Conservation (phyloP, 2,797 vertebrate genomes). For the Octomys mimax region DNA sequence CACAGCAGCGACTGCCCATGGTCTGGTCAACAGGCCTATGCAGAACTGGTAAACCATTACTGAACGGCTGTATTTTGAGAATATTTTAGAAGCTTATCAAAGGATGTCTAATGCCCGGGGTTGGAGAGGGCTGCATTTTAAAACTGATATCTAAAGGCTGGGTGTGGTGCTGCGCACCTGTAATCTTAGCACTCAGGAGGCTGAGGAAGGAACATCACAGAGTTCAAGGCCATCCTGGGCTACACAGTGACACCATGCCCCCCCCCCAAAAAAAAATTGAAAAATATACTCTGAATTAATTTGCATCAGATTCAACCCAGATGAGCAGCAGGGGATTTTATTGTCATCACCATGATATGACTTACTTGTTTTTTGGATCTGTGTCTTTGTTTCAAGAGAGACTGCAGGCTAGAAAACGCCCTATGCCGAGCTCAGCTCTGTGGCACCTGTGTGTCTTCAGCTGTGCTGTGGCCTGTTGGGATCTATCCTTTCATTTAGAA, state of each 20-base stretch:
- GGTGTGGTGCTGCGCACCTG: not conserved
- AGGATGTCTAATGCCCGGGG: not conserved
- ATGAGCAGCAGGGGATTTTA: not conserved
- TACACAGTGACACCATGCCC: not conserved
- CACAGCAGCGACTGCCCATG: rapidly evolving
- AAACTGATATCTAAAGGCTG: not conserved
- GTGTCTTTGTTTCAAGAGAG: not conserved
- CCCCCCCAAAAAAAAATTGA: not conserved
- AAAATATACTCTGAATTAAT: not conserved
- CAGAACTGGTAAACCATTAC: not conserved
- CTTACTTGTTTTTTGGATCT: not conserved
- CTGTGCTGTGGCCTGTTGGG: not conserved
- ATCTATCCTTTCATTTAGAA: not conserved
- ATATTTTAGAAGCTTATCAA: not conserved
- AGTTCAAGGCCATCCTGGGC: not conserved
- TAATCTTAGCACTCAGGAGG: not conserved
- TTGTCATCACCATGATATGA: not conserved
- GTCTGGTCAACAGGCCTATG: not conserved
- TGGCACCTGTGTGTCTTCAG: not conserved
- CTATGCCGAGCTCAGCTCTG: not conserved
- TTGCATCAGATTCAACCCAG: not conserved
- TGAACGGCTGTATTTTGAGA: not conserved
- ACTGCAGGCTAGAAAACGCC: not conserved
- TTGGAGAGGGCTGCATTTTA: not conserved
- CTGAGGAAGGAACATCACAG: not conserved